Evolutionary conservation across 2,797 vertebrate genomes (phyloP), one percentile per base, ranked within the genome.

Genomic region (Danionella dracula): DNA sequence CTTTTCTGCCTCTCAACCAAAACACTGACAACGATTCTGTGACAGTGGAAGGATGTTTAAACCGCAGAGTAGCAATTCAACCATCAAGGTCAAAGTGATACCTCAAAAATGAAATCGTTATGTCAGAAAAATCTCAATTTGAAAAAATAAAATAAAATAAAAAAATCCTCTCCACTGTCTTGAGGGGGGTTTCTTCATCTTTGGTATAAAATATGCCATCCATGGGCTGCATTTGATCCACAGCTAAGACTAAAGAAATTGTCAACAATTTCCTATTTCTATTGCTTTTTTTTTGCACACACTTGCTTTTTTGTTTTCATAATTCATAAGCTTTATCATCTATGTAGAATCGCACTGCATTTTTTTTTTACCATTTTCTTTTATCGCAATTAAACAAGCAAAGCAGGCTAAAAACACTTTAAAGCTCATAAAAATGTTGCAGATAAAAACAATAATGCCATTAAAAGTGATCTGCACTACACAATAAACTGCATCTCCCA

Each of bases 151-250:
- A 68, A 84, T 86, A 81, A 60, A 85, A 87, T 78, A 80, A 57
- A 80, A 87, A 82, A 85, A 85, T 86, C 87, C 89, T 90, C 90
- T 89, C 89, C 84, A 90, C 91, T 90, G 89, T 87, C 88, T 93
- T 90, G 73, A 71, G 86, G 87, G 87, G 61, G 88, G 84, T 90
- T 88, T 90, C 89, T 93, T 94, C 88, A 90, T 98, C 94, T 98
- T 98, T 98, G 94, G 96, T 98, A 97, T 98, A 94, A 96, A 97
- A 96, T 92, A 90, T 90, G 93, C 92, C 93, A 90, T 92, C 91
- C 91, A 87, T 85, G 86, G 92, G 94, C 93, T 94, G 92, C 88
- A 88, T 92, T 94, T 93, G 90, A 93, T 93, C 81, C 93, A 93
- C 92, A 90, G 91, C 93, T 95, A 93, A 88, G 89, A 95, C 91